phyloP scores from a whole-genome alignment of 2,888 invertebrate species.

The Pandemis corylana region DNA sequence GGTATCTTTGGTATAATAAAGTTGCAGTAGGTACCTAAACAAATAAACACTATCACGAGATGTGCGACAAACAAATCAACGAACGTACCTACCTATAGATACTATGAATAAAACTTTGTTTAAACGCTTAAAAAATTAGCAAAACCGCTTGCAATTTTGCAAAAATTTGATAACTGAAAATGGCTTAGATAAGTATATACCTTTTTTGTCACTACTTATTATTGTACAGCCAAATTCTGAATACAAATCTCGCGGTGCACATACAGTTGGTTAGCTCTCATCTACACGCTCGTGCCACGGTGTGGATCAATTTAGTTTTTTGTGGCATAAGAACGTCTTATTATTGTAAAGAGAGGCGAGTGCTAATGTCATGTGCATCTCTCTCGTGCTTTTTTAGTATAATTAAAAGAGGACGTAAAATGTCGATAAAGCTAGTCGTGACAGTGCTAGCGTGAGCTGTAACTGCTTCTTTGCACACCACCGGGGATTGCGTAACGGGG shows the following conservation, averaged over 20 bases:
- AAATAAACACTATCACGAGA: too few species aligned
- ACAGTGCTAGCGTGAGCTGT: constrained; percentile 47
- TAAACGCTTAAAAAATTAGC: too few species aligned
- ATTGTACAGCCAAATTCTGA: background rate
- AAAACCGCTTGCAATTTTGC: too few species aligned
- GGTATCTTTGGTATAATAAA: too few species aligned
- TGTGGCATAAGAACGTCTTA: constrained; percentile 25
- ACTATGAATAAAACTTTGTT: too few species aligned
- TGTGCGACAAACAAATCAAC: too few species aligned
- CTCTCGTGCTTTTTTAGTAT: background rate
- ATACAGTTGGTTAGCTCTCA: constrained; percentile 18
- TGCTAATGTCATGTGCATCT: background rate
- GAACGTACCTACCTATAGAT: too few species aligned
- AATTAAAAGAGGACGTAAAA: background rate
- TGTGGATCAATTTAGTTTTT: constrained; percentile 32
- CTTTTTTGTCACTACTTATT: background rate
- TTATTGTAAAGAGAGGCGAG: constrained; percentile 14
- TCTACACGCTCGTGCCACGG: constrained; percentile 28
- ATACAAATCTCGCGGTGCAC: constrained; percentile 1
- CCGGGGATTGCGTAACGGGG: constrained; percentile 73
- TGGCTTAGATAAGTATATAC: too few species aligned
- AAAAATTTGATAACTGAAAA: too few species aligned
- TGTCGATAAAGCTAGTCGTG: background rate
- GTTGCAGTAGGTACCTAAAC: too few species aligned
- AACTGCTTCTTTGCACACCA: constrained; percentile 60